Base-by-base conservation (phyloP, 2,113 vertebrate species). In the Vulpes ferrilata region DNA sequence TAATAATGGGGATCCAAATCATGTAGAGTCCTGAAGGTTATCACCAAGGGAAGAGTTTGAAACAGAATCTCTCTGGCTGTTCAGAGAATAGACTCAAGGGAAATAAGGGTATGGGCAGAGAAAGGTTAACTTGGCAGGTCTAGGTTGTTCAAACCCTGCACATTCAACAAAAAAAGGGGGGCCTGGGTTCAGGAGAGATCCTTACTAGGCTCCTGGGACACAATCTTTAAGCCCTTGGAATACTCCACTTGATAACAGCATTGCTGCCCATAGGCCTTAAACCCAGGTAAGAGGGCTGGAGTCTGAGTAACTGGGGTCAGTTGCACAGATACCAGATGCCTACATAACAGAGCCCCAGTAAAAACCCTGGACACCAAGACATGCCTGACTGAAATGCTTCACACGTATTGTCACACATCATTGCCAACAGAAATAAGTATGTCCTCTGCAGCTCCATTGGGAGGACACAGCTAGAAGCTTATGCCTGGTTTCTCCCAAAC, bases 21-120 rank as follows among this genome's bases (percentile, higher is more conserved):
- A 8, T 2, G 0, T 10, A 2, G 59, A 27, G 3, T n/a, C 35
- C 5, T 13, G 27, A 3, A 32, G 27, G 12, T 13, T 15, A 23
- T 55, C n/a, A 62, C 23, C 65, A 25, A 51, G 0, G 4, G 13
- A 71, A 53, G 53, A 35, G 6, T 62, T 76, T 86, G 65, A 53
- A 89, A 51, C 17, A 82, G 30, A 48, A 30, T 67, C 53, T 32
- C 55, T 73, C 13, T 25, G 13, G 43, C 11, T 38, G 1, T 80
- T 15, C 16, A 43, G 30, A 89, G 23, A 86, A 71, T 3, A 65
- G 84, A 78, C 22, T 93, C 16, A 60, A 79, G 51, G 89, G 20
- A 93, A 53, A 3, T 25, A 13, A 79, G 5, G 4, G 51, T 13
- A 12, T 67, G 27, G 38, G 3, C 38, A 30, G 57, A 16, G 48